These are phyloP conservation scores for Stenurella melanura DNA, from an alignment of 2,888 invertebrate species.

Conservation along the genomic window DNA sequence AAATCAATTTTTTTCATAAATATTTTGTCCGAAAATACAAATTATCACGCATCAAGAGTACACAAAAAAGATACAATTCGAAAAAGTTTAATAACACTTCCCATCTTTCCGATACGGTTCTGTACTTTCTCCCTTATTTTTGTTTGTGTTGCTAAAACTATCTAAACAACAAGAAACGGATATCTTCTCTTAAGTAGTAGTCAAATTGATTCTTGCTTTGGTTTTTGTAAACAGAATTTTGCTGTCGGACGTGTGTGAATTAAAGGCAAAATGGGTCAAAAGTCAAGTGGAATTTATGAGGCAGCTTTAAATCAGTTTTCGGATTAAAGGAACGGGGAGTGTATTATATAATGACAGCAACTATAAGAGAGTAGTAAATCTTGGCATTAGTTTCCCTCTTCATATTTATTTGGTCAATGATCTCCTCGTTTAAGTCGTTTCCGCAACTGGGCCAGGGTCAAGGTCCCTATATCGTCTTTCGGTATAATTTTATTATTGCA, in stretches of 20 bases:
- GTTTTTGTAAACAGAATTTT: neutral
- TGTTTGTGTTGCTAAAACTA: neutral
- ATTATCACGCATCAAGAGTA: too few species aligned
- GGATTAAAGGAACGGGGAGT: neutral
- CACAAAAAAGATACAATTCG: too few species aligned
- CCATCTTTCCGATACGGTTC: neutral
- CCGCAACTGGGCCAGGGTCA: too few species aligned
- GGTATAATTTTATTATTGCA: too few species aligned
- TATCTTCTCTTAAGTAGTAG: neutral
- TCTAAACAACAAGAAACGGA: neutral
- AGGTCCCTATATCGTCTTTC: too few species aligned
- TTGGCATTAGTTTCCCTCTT: neutral
- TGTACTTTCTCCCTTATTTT: neutral
- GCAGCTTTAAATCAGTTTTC: neutral
- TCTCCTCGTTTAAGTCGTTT: neutral
- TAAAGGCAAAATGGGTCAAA: neutral
- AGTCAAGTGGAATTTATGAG: constrained; percentile 4
- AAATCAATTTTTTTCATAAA: too few species aligned
- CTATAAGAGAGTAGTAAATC: constrained; percentile 5
- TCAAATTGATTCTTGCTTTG: neutral
- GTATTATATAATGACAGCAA: neutral
- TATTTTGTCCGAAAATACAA: too few species aligned
- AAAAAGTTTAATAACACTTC: too few species aligned
- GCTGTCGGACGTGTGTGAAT: neutral
- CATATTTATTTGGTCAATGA: neutral